Base-by-base conservation (phyloP, 2,797 vertebrate species). In the Dicrostonyx torquatus region DNA sequence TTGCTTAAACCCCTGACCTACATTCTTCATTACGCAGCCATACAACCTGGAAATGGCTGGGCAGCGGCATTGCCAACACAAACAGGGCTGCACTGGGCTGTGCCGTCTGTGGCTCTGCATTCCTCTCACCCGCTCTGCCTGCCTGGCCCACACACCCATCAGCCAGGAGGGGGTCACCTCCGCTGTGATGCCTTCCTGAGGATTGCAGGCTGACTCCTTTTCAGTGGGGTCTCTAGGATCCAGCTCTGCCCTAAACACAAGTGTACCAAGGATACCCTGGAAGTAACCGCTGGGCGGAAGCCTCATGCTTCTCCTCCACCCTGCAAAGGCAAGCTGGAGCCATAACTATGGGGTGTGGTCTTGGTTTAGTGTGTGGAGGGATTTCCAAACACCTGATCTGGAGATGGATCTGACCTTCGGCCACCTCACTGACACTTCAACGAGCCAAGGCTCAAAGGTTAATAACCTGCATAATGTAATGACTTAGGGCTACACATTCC, bases 1-100 rank as follows among this genome's bases (percentile, higher is more conserved):
- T 73, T 89, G 62, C 31, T 29, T 93, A 94, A 92, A 75, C 82
- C 77, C 60, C 77, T 90, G 96, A 90, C 89, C 87, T 8, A 1
- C 75, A 13, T 76, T 34, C 93, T 70, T 53, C 90, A 2, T 43
- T 85, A 1, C 0, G 0, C 2, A 82, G 48, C 75, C 86, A 0
- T 34, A 60, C 80, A 55, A 13, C 2, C 0, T 20, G 79, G 50
- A 76, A 68, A 43, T 6, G 72, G 50, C 72, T 68, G 18, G 8
- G 2, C 72, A 1, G 26, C 40, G 0, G 20, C 0, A 1, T 12
- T 34, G 78, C 96, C 93, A 92, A 78, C 10, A 26, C 24, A 87
- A 80, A 73, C 89, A 86, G 4, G 2, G 48, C 73, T 0, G 53
- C 53, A 0, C 53, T 7, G 77, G 40, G 26, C 62, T 7, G 62